Conservation (phyloP, 2,888 invertebrate genomes). For the Heliconius charithonia region DNA sequence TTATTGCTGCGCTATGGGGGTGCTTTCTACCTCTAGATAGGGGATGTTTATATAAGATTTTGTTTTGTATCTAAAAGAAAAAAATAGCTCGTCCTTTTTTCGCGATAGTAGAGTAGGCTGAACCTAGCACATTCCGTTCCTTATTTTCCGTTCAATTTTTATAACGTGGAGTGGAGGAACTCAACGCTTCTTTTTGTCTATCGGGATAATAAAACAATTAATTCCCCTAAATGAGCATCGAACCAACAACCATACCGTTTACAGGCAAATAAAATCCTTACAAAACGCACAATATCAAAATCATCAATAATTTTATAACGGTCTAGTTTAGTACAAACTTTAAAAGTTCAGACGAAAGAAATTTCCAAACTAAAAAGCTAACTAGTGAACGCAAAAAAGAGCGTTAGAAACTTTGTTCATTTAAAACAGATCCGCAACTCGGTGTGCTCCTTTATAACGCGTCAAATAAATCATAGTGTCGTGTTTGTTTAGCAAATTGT, state of each 20-base stretch:
- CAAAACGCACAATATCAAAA: neutral
- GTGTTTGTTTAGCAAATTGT: slow-evolving; percentile 17
- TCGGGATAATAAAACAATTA: too few relatives aligned
- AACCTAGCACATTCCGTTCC: neutral
- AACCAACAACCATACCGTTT: neutral
- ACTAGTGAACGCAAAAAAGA: slow-evolving; percentile 24
- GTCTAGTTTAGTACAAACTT: slow-evolving; percentile 6
- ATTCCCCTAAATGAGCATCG: neutral
- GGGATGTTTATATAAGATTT: neutral
- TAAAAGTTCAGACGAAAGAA: slow-evolving; percentile 6
- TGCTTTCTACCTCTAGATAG: slow-evolving; percentile 44
- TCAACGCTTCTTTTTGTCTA: too few relatives aligned
- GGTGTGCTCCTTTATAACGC: slow-evolving; percentile 39
- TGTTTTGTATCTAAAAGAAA: slow-evolving; percentile 4
- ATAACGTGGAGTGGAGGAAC: neutral
- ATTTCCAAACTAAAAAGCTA: slow-evolving; percentile 7
- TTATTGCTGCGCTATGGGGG: slow-evolving; percentile 65
- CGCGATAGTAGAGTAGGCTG: too few relatives aligned
- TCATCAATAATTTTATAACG: neutral
- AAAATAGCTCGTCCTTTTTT: neutral
- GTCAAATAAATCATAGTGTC: slow-evolving; percentile 43
- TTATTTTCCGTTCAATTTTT: neutral
- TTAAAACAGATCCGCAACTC: slow-evolving; percentile 42
- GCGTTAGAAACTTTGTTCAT: slow-evolving; percentile 41
- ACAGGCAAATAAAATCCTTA: neutral